Evolutionary conservation across 1,140 invertebrate genomes (phyloP), one percentile per base, ranked within the genome.

Genomic region (Diorhabda sublineata): DNA sequence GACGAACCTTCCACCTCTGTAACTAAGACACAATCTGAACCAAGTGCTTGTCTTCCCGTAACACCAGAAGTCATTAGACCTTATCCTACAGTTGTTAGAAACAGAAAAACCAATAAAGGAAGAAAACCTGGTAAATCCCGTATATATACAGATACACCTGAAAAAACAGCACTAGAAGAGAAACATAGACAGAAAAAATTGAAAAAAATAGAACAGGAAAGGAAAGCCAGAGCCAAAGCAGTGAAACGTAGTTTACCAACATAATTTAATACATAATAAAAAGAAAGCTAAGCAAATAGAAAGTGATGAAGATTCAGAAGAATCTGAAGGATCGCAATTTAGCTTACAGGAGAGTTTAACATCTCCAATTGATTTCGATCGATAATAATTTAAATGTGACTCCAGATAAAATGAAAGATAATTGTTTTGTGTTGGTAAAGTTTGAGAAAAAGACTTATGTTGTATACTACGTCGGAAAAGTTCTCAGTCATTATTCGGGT

Each of bases 131-230:
- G 26, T 26, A 26, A 63, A 68, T 68, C 67, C 44, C 5, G 67
- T 47, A 68, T 68, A 64, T 42, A 64, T 26, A 68, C 67, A 62
- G 60, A 68, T 8, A 68, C 67, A 44, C 61, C 59, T 64, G 67
- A 68, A 57, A 64, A 69, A 64, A 11, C 64, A 41, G 58, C 52
- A 64, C 45, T 69, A 41, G 61, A 69, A 69, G 47, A 69, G 43
- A 58, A 64, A 68, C 63, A 66, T 11, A 63, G 42, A 59, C 7
- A 26, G 6, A 64, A 69, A 41, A 11, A 69, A 61, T 61, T 9
- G 57, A 67, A 67, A 45, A 61, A 67, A 8, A 41, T 61, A 45
- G 58, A 26, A 5, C 26, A 26, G 26, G 26, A 26, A 26, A 26
- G 26, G 26, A 26, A 26, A 26, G 26, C 26, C 26, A 26, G 26